Evolutionary conservation across 2,797 vertebrate genomes (phyloP), one percentile per base, ranked within the genome.

Genomic region (Gymnoscopelus braueri): DNA sequence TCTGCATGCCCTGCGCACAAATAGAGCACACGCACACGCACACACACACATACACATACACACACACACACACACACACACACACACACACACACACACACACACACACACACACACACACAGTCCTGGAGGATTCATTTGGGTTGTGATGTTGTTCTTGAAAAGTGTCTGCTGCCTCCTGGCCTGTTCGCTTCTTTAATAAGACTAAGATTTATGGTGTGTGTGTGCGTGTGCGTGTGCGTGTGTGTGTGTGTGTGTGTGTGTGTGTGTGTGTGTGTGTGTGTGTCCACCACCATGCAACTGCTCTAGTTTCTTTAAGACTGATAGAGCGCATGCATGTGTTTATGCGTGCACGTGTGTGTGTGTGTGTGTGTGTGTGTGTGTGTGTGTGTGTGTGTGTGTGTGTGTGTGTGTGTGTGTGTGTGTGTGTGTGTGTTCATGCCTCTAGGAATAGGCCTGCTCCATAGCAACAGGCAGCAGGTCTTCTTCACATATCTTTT

Each of bases 391-490:
- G 4, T 73, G 32, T 71, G 58, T 77, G 63, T 70, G 69, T 83
- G 53, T 75, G 29, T 58, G 56, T 82, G 77, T 69, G 65, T 44
- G 29, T 71, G 53, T 53, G 52, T 56, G 69, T 79, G 65, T 65
- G 51, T 55, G 44, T 13, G 57, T 57, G n/a, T 50, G 47, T 62
- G 60, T 62, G 44, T 62, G 60, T 62, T 44, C 19, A 19, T 26
- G 44, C 39, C 8, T 44, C 32, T 35, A 35, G 32, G 35, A 35
- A 35, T 1, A 69, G 51, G 15, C 65, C 59, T 76, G 80, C 76
- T 87, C 77, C 90, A 88, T 92, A 87, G 91, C 90, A 92, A 92
- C 88, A 91, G 85, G 89, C 87, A 72, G 69, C 80, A 66, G 65
- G 82, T 88, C 77, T 60, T 83, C 83, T 82, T 88, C 73, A 78